Evolutionary conservation across 30 jellyfish, hydroid and myxozoan genomes (phyloP).

Genomic region (Aurelia sp.): DNA sequence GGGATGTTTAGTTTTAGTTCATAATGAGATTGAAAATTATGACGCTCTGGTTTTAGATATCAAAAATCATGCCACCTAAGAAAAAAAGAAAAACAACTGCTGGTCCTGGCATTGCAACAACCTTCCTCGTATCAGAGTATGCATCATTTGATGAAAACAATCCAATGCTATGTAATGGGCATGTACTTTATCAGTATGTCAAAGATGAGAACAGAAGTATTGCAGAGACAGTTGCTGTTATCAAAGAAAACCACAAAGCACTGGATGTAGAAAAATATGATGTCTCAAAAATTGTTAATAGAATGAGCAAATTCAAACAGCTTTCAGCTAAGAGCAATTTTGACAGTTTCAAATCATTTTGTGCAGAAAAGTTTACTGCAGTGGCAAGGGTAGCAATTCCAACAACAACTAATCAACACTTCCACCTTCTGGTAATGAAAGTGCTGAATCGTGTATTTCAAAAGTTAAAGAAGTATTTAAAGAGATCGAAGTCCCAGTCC

Average conservation of each 20-base stretch:
- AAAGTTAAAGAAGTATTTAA: too few species aligned
- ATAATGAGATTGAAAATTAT: too few species aligned
- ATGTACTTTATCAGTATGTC: constrained; percentile 2
- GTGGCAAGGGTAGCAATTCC: not conserved
- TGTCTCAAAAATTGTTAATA: constrained; percentile 5
- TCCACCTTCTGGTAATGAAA: too few species aligned
- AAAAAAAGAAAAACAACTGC: constrained; percentile 13
- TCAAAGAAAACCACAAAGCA: constrained; percentile 2
- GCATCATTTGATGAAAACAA: constrained; percentile 9
- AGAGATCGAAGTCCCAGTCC: too few species aligned
- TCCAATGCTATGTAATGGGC: constrained; percentile 1
- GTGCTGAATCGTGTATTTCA: too few species aligned
- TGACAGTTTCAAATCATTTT: not conserved
- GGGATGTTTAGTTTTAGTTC: too few species aligned
- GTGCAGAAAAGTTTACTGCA: constrained; percentile 2
- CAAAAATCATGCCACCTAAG: not conserved
- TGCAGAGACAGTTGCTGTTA: constrained; percentile 8
- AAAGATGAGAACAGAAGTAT: constrained; percentile 4
- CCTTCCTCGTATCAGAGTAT: not conserved
- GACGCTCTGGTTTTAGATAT: not conserved
- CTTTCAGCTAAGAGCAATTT: not conserved
- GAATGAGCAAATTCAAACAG: constrained; percentile 1
- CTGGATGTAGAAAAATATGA: constrained; percentile 4
- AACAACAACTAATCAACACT: too few species aligned
- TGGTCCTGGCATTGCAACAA: constrained; percentile 9